These are phyloP conservation scores for Oxystoma pomonae DNA, from an alignment of 2,888 invertebrate species.

Conservation along the genomic window DNA sequence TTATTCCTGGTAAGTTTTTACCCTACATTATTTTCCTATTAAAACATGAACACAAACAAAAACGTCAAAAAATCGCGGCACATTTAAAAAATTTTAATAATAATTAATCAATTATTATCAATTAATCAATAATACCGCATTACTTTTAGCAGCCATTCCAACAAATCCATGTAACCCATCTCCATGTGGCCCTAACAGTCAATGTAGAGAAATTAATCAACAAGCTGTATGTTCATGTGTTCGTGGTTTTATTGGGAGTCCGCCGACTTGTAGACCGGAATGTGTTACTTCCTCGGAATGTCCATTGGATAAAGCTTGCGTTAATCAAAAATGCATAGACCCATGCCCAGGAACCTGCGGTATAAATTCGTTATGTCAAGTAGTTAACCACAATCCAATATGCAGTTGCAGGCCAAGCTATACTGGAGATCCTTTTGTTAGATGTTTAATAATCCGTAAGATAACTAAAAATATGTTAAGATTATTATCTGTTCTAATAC, in stretches of 20 bases:
- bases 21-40: no score
- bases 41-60: no score
- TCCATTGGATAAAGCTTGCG: constrained; percentile 51
- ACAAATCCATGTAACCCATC: constrained; percentile 53
- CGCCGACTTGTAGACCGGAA: constrained; percentile 54
- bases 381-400: constrained; percentile 63
- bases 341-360: constrained; percentile 65
- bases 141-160: constrained; percentile 30
- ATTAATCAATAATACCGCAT: no score
- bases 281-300: constrained; percentile 56
- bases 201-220: constrained; percentile 52
- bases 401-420: constrained; percentile 57
- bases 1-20: constrained; percentile 45
- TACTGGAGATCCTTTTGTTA: constrained; percentile 63
- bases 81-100: no score
- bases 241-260: constrained; percentile 49
- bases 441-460: constrained; percentile 56
- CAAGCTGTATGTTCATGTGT: constrained; percentile 54
- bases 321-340: constrained; percentile 57
- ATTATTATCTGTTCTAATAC: neutral
- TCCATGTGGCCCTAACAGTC: constrained; percentile 57
- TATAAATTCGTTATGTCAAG: constrained; percentile 57
- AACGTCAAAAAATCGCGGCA: no score
- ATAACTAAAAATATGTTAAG: neutral
- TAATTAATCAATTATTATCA: no score